Percentiles rank a stretch among this genome's conserved stretches.
phyloP scores from a whole-genome alignment of 2,797 vertebrate species.

The Trachurus trachurus region DNA sequence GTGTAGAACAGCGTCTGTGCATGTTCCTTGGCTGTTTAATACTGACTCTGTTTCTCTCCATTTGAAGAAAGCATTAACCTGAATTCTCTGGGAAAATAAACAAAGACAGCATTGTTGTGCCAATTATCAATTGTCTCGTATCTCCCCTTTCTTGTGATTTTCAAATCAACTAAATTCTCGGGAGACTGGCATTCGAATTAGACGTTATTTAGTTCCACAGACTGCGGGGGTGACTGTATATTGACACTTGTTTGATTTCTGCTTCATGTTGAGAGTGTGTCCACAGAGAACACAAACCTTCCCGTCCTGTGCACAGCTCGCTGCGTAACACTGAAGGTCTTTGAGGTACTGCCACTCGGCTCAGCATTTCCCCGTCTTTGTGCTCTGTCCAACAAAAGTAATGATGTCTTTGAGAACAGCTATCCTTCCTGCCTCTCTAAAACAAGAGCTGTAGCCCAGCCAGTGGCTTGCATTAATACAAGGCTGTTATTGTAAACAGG shows the following conservation, averaged over 20 bases:
- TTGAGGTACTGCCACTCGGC: constrained; percentile 79
- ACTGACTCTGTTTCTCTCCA: background rate
- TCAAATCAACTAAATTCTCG: constrained; percentile 33
- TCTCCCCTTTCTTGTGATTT: constrained; percentile 27
- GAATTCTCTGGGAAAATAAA: background rate
- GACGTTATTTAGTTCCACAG: constrained; percentile 28
- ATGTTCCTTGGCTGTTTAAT: background rate
- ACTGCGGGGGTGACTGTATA: constrained; percentile 43
- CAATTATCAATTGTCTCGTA: constrained; percentile 12
- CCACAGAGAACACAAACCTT: constrained; percentile 67
- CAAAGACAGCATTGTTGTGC: background rate
- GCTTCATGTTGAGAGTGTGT: constrained; percentile 60
- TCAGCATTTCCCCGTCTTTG: constrained; percentile 70
- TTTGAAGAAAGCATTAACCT: background rate
- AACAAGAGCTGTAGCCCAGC: constrained; percentile 45
- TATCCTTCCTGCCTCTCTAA: constrained; percentile 43
- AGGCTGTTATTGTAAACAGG: constrained; percentile 45
- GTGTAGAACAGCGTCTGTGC: background rate
- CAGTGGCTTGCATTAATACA: constrained; percentile 39
- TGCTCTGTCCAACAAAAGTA: constrained; percentile 76
- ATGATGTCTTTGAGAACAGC: constrained; percentile 71
- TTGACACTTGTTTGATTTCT: constrained; percentile 57
- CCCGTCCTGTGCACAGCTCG: constrained; percentile 53
- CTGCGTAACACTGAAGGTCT: constrained; percentile 60
- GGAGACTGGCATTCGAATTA: constrained; percentile 35